Conservation (phyloP, 2,888 invertebrate genomes). For the Rhopalosiphum nymphaeae region DNA sequence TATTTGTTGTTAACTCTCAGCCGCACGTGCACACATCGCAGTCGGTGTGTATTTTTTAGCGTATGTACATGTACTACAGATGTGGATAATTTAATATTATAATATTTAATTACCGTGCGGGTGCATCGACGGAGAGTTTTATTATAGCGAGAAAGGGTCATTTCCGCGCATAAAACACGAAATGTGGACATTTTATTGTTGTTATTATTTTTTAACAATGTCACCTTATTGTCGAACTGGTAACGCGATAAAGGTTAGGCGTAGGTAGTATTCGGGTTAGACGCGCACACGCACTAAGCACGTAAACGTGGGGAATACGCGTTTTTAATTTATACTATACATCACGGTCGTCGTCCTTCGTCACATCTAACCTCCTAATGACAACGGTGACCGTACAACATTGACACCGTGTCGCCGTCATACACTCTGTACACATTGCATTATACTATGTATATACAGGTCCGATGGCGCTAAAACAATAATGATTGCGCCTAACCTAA, state of each 20-base stretch:
- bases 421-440: neutral
- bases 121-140: slow-evolving; percentile 2
- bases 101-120: slow-evolving; percentile 25
- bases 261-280: neutral
- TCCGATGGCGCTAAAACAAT: neutral
- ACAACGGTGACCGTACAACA: neutral
- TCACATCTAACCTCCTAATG: neutral
- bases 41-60: neutral
- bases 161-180: slow-evolving; percentile 30
- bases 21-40: neutral
- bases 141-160: slow-evolving; percentile 10
- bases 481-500: neutral
- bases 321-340: neutral
- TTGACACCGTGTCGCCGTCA: neutral
- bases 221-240: neutral
- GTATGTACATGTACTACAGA: neutral
- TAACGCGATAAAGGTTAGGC: slow-evolving; percentile 1
- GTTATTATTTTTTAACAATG: slow-evolving; percentile 43
- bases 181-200: slow-evolving; percentile 17
- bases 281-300: neutral
- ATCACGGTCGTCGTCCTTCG: neutral
- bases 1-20: neutral
- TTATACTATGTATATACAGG: neutral
- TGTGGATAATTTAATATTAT: slow-evolving; percentile 34
- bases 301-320: neutral